Percentiles rank a stretch among this genome's conserved stretches.
Conservation (phyloP, 2,113 vertebrate genomes). For the Pimephales promelas region DNA sequence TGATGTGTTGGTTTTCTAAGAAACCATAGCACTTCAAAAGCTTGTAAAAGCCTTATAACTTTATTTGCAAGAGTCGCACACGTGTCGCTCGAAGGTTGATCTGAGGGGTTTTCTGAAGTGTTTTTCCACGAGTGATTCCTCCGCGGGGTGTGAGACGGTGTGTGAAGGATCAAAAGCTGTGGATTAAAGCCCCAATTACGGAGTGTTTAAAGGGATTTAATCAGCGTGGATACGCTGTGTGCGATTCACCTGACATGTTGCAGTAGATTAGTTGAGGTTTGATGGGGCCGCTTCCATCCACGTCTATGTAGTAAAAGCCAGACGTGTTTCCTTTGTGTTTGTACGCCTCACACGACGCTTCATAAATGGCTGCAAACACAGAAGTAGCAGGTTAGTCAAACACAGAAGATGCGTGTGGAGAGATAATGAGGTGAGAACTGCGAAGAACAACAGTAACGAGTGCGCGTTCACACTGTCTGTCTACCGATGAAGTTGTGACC, state of each 20-base stretch:
- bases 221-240: neutral
- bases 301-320: constrained; percentile 87
- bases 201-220: constrained; percentile 24
- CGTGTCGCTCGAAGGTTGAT: neutral
- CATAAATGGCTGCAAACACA: constrained; percentile 82
- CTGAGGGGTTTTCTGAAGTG: neutral
- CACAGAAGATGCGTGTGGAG: neutral
- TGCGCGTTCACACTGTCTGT: neutral
- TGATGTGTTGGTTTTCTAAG: neutral
- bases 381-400: neutral
- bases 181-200: constrained; percentile 16
- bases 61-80: neutral
- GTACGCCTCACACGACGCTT: constrained; percentile 94
- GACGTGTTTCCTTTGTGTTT: constrained; percentile 91
- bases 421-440: neutral
- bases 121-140: neutral
- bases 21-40: neutral
- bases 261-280: constrained; percentile 87
- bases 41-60: neutral
- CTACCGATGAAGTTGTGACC: neutral
- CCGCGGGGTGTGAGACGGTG: neutral
- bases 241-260: constrained; percentile 91
- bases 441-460: neutral
- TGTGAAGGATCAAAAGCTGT: constrained; percentile 15
- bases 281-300: constrained; percentile 91